Conservation (phyloP, 2,888 invertebrate genomes). For the Phortica okadai region DNA sequence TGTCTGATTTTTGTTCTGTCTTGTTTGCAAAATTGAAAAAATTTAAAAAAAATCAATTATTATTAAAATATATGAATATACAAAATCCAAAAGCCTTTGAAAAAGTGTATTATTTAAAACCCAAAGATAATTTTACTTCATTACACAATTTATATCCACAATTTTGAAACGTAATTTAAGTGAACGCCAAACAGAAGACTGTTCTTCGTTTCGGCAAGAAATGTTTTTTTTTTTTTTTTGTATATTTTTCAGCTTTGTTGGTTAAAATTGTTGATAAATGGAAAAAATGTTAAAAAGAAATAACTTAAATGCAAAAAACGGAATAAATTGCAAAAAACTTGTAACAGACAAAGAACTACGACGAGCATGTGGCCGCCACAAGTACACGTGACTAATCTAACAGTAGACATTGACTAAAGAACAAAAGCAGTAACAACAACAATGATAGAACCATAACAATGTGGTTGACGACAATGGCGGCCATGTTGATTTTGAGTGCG, state of each 20-base stretch:
- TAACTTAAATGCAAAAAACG: constrained; percentile 27
- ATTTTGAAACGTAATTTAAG: not conserved
- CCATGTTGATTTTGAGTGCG: not conserved
- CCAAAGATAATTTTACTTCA: too few relatives aligned
- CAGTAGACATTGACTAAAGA: constrained; percentile 9
- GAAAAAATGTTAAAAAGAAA: not conserved
- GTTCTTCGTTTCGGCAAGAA: not conserved
- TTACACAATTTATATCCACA: too few relatives aligned
- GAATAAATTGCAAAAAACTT: constrained; percentile 9
- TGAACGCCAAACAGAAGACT: not conserved
- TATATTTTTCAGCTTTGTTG: not conserved
- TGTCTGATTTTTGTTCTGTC: too few relatives aligned
- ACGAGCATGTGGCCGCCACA: not conserved
- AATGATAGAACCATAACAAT: not conserved
- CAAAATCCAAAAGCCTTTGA: not conserved
- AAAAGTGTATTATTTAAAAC: not conserved
- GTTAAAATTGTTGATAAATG: not conserved
- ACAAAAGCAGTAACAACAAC: constrained; percentile 3
- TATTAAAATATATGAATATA: not conserved
- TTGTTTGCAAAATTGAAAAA: too few relatives aligned
- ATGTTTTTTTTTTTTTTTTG: too few relatives aligned
- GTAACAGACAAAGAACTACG: constrained; percentile 2
- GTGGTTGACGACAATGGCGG: not conserved
- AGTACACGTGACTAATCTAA: constrained; percentile 29
- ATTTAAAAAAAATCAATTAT: too few relatives aligned